A percentile compares a stretch with the other conserved stretches of the same genome.
Conservation (phyloP, 2,797 vertebrate species). For the Sebastes itinus region DNA sequence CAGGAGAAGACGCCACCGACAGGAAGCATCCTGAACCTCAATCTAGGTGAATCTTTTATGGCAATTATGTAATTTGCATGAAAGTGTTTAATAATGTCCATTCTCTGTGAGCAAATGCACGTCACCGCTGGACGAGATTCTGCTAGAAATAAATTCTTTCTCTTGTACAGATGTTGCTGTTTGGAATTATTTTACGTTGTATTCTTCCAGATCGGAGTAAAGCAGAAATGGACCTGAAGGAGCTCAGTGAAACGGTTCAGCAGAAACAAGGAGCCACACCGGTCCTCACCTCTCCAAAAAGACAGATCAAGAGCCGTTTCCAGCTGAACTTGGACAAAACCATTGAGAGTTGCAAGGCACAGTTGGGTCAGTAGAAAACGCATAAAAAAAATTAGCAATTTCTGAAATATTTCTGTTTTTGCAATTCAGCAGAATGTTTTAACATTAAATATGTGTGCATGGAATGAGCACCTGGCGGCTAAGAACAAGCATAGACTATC, state of each 20-base stretch:
- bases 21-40: conserved; percentile 97
- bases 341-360: conserved; percentile 98
- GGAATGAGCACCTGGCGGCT: no score
- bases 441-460: no score
- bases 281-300: conserved; percentile 92
- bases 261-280: conserved; percentile 85
- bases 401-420: neutral
- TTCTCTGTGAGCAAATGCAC: neutral
- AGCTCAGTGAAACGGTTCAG: conserved; percentile 95
- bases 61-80: neutral
- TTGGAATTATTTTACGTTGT: neutral
- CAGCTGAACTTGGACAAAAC: conserved; percentile 98
- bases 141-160: neutral
- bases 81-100: neutral
- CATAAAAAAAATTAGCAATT: neutral
- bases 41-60: conserved; percentile 87
- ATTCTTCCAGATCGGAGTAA: conserved; percentile 91
- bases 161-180: neutral
- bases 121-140: neutral
- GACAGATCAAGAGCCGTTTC: conserved; percentile 95
- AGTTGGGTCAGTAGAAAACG: conserved; percentile 86
- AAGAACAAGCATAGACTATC: no score
- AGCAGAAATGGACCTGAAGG: conserved; percentile 97
- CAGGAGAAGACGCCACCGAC: conserved; percentile 89
- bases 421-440: neutral